phyloP scores from a whole-genome alignment of 2,888 invertebrate genomes.

The Aricia artaxerxes region DNA sequence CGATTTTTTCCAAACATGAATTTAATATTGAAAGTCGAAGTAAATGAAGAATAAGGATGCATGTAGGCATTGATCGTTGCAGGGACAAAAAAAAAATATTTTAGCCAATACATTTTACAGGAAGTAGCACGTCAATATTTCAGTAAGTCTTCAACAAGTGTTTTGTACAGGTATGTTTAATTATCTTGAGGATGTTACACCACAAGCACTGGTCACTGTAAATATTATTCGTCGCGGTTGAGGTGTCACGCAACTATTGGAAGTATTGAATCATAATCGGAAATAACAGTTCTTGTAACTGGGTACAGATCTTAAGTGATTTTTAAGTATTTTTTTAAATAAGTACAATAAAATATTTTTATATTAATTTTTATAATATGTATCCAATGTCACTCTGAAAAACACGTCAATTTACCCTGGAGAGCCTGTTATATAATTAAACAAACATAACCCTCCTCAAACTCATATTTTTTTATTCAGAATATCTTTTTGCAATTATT shows the following conservation, averaged over 20 bases:
- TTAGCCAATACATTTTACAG: neutral
- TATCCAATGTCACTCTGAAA: too few relatives aligned
- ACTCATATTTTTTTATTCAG: too few relatives aligned
- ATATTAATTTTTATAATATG: too few relatives aligned
- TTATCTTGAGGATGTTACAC: conserved; percentile 36
- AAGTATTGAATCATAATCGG: conserved; percentile 20
- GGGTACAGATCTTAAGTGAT: too few relatives aligned
- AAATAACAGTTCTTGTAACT: neutral
- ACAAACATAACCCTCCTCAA: too few relatives aligned
- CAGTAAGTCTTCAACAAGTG: neutral
- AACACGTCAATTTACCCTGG: too few relatives aligned
- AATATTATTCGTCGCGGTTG: conserved; percentile 5
- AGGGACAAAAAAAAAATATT: neutral
- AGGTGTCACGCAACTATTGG: neutral
- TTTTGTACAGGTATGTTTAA: conserved; percentile 20
- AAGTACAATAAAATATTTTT: too few relatives aligned
- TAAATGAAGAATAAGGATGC: too few relatives aligned
- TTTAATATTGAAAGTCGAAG: too few relatives aligned
- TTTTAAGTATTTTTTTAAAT: too few relatives aligned
- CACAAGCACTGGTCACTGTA: conserved; percentile 5
- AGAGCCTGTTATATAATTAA: too few relatives aligned
- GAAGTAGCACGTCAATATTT: neutral
- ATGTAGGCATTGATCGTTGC: neutral
- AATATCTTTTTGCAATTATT: too few relatives aligned
- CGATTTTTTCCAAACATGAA: neutral